phyloP scores from a whole-genome alignment of 2,797 vertebrate species.

The Crocodylus rhombifer region DNA sequence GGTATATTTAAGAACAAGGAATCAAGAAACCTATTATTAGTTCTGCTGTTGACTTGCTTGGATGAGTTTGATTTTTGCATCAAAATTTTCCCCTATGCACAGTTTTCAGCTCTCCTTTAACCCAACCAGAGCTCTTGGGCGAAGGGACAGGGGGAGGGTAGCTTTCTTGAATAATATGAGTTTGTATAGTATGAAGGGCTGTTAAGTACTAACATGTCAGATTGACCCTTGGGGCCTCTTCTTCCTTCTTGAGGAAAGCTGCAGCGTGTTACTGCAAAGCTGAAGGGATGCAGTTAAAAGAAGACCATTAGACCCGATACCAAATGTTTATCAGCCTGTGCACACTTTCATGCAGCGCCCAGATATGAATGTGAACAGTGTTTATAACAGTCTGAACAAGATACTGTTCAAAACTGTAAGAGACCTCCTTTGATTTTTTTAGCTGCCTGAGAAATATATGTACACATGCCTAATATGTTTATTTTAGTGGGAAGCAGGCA shows the following conservation, averaged over 20 bases:
- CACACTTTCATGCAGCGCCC: slow-evolving; percentile 9
- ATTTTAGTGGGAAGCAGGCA: slow-evolving; percentile 72
- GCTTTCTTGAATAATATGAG: slow-evolving; percentile 23
- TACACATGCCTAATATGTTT: slow-evolving; percentile 66
- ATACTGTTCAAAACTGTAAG: slow-evolving; percentile 48
- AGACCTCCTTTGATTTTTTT: slow-evolving; percentile 54
- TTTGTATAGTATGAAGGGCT: not conserved
- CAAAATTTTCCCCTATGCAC: not conserved
- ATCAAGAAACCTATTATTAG: not conserved
- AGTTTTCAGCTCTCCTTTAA: slow-evolving; percentile 9
- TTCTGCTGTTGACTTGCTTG: not conserved
- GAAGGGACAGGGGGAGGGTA: slow-evolving; percentile 2
- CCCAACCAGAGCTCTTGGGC: not conserved
- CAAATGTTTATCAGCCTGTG: slow-evolving; percentile 60
- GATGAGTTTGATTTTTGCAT: slow-evolving; percentile 9
- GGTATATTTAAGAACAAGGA: not conserved
- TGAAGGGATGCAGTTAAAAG: slow-evolving; percentile 41
- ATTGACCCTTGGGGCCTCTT: slow-evolving; percentile 46
- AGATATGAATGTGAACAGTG: slow-evolving; percentile 56
- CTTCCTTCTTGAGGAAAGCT: slow-evolving; percentile 49
- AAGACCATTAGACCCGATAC: slow-evolving; percentile 55
- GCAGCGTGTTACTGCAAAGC: slow-evolving; percentile 36
- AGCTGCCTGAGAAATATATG: slow-evolving; percentile 60
- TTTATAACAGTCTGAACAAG: slow-evolving; percentile 49
- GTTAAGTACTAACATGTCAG: slow-evolving; percentile 36